These are phyloP conservation scores for Stenodema calcarata DNA, from an alignment of 2,888 invertebrate genomes.

Conservation along the genomic window DNA sequence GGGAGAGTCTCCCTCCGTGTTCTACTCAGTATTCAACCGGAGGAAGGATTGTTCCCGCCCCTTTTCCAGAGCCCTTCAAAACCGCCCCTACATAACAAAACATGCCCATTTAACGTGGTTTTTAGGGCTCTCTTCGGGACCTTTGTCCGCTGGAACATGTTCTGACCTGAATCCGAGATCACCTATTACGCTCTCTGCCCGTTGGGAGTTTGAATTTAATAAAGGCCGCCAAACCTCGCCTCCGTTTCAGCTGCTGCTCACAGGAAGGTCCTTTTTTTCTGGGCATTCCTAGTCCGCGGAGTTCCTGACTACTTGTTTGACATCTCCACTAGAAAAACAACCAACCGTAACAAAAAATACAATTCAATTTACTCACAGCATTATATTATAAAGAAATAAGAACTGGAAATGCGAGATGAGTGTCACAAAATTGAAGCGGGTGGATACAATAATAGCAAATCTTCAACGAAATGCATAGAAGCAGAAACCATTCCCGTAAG, in stretches of 20 bases:
- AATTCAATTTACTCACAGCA: background rate
- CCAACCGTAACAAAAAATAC: background rate
- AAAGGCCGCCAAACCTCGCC: background rate
- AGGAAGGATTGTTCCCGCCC: slow-evolving; percentile 16
- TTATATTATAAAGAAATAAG: background rate
- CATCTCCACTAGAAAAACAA: background rate
- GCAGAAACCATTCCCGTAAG: too few relatives aligned
- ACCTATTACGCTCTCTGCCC: slow-evolving; percentile 18
- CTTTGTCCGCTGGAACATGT: slow-evolving; percentile 23
- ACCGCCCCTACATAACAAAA: slow-evolving; percentile 47
- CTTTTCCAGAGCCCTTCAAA: background rate
- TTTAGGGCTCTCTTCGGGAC: slow-evolving; percentile 48
- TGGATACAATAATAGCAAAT: too few relatives aligned
- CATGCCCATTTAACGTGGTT: slow-evolving; percentile 51
- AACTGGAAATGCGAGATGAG: background rate
- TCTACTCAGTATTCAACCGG: background rate
- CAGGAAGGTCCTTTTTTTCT: background rate
- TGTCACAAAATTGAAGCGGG: too few relatives aligned
- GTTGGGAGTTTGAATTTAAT: slow-evolving; percentile 35
- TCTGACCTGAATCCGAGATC: slow-evolving; percentile 43
- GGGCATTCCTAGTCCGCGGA: background rate
- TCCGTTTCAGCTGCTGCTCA: background rate
- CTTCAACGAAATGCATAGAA: too few relatives aligned
- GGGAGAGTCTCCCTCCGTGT: background rate
- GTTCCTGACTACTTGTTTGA: background rate